Evolutionary conservation across 2,797 vertebrate species (phyloP).

Genomic region (Ctenosaura bakeri): DNA sequence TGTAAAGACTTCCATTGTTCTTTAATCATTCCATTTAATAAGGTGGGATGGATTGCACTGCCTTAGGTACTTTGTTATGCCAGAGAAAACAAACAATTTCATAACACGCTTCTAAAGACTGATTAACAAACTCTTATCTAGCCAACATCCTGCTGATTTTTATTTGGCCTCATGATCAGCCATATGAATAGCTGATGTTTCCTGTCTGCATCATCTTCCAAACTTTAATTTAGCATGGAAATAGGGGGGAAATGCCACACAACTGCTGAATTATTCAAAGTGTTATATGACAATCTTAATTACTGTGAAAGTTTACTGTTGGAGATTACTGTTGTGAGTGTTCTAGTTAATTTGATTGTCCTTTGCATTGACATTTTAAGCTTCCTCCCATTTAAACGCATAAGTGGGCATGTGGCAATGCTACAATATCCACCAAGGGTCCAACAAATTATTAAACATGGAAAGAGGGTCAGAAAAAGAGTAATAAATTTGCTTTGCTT

Average conservation of each 20-base stretch:
- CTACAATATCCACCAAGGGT: constrained; percentile 26
- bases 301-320: constrained; percentile 48
- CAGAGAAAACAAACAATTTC: constrained; percentile 29
- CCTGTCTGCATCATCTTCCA: constrained; percentile 3
- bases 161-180: background rate
- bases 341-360: constrained; percentile 53
- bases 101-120: constrained; percentile 35
- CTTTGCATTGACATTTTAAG: constrained; percentile 55
- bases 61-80: constrained; percentile 25
- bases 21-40: constrained; percentile 40
- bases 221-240: constrained; percentile 43
- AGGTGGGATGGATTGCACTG: background rate
- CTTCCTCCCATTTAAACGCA: constrained; percentile 34
- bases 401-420: constrained; percentile 9
- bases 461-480: background rate
- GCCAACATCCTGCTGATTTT: constrained; percentile 12
- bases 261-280: constrained; percentile 37
- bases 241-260: constrained; percentile 11
- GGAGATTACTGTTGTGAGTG: constrained; percentile 31
- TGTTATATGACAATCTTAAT: constrained; percentile 43
- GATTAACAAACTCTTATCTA: constrained; percentile 18
- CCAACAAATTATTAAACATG: constrained; percentile 34
- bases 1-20: constrained; percentile 26
- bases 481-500: constrained; percentile 9
- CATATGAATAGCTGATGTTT: background rate